Evolutionary conservation across 2,888 invertebrate species (phyloP), one percentile per base, ranked within the genome.

Genomic region (Rhodophaea formosa): DNA sequence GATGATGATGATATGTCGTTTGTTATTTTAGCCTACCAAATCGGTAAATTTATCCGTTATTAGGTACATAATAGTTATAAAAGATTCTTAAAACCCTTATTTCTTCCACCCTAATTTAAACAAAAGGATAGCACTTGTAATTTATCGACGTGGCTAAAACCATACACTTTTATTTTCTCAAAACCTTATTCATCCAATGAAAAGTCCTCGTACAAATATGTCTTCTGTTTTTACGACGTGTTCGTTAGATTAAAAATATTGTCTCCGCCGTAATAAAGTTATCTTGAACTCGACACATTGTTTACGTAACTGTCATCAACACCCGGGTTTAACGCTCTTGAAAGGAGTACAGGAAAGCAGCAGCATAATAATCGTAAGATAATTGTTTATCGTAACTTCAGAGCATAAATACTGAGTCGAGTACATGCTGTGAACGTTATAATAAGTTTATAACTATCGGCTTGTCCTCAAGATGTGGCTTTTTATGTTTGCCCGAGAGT

Each of bases 401-500:
- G 12, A 46, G 12, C 46, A 46, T 46, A 23, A 46, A 46, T 32
- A 49, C 49, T 23, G 23, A 23, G 15, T 14, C 16, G 32, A 51
- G 12, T 39, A 51, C 35, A 35, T 39, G 35, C 35, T 51, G 17
- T 16, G 17, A 53, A 10, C 44, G 7, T 53, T 42, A 53, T 16
- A 53, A 23, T 35, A 32, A 30, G 10, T 51, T 56, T 57, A 66
- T 64, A 68, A 68, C 72, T 77, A 79, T 82, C 72, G 77, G 75
- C 71, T 77, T 72, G 73, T 73, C 75, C 69, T 64, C 70, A 69
- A 79, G 75, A 80, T 80, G 81, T 78, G 77, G 78, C 74, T 79
- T 85, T 84, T 84, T 83, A 84, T 82, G 82, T 81, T 72, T 72
- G 68, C 73, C 70, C 66, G 72, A 77, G 79, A 79, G 82, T 84